Evolutionary conservation across 2,797 vertebrate genomes (phyloP).

Genomic region (Falco concolor): DNA sequence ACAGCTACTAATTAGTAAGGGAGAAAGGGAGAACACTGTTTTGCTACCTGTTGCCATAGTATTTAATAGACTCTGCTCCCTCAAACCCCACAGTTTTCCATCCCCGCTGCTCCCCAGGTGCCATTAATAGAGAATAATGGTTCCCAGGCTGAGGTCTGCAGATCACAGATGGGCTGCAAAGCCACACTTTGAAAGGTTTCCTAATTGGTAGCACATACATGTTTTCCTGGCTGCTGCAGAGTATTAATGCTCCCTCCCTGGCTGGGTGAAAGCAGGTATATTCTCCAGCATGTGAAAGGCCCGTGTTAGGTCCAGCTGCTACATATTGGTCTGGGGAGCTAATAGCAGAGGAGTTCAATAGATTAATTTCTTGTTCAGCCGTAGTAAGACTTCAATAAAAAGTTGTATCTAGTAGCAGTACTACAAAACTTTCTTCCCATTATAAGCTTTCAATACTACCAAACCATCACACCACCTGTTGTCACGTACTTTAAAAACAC

Average conservation of each 20-base stretch:
- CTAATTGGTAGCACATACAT: background rate
- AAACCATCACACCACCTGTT: background rate
- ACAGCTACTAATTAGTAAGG: constrained; percentile 36
- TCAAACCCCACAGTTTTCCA: background rate
- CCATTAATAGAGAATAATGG: constrained; percentile 42
- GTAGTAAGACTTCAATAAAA: background rate
- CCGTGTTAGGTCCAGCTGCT: background rate
- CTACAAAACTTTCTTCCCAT: background rate
- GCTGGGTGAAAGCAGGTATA: background rate
- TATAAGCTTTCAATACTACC: background rate
- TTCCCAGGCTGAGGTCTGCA: constrained; percentile 13
- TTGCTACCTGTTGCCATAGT: constrained; percentile 54
- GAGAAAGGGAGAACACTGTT: background rate
- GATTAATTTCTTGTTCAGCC: background rate
- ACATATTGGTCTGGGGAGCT: background rate
- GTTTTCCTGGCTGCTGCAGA: background rate
- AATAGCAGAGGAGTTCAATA: background rate
- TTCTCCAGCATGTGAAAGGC: background rate
- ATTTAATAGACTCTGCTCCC: constrained; percentile 29
- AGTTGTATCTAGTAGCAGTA: background rate
- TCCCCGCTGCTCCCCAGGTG: constrained; percentile 10
- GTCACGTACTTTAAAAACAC: background rate
- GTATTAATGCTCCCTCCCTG: background rate
- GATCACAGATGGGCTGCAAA: constrained; percentile 39
- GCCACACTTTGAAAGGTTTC: constrained; percentile 26